Conservation (phyloP, 92 coral and sea anemone genomes). For the Parazoanthus atlanticus region DNA sequence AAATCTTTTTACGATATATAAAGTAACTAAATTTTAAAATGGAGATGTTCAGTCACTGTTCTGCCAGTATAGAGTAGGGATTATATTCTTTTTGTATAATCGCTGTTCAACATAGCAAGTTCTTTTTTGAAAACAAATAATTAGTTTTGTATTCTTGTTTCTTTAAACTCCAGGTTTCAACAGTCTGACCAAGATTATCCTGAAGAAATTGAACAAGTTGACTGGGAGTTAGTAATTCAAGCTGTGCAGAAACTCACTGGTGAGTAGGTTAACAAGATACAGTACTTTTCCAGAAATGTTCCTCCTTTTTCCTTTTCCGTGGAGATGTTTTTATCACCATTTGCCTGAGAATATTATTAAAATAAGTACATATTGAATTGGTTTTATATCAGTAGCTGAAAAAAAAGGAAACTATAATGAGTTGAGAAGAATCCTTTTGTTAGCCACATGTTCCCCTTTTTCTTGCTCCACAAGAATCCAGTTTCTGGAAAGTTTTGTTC, state of each 20-base stretch:
- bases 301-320: background rate
- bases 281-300: too few relatives aligned
- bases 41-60: background rate
- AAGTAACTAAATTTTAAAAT: background rate
- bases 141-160: background rate
- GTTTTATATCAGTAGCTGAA: too few relatives aligned
- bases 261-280: background rate
- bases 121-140: background rate
- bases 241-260: conserved; percentile 16
- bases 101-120: background rate
- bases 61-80: background rate
- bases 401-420: too few relatives aligned
- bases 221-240: conserved; percentile 12
- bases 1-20: background rate
- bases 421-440: background rate
- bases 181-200: background rate
- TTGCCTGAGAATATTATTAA: background rate
- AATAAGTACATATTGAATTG: background rate
- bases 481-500: background rate
- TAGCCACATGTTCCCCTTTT: too few relatives aligned
- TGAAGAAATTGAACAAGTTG: conserved; percentile 11
- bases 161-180: conserved; percentile 3
- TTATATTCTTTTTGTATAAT: background rate
- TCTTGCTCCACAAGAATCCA: background rate
- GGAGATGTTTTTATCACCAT: background rate